Evolutionary conservation across 2,797 vertebrate genomes (phyloP), one percentile per base, ranked within the genome.

Genomic region (Smutsia temminckii): DNA sequence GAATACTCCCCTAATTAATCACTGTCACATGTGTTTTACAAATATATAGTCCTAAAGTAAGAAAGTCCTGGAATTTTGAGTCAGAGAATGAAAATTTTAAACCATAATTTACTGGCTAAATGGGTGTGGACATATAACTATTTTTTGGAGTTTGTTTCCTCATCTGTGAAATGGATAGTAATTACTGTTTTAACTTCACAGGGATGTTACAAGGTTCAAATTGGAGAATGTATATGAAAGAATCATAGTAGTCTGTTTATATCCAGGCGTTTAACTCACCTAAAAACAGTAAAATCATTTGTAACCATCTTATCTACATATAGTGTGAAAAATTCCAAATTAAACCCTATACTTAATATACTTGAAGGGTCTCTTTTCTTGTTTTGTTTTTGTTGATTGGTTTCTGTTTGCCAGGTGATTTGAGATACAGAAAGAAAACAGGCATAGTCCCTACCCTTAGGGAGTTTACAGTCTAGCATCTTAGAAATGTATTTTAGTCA

Each of bases 71-170:
- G 46, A 91, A 92, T 93, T 92, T 95, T 90, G 37, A 92, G 34
- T 85, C 20, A 85, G 37, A 42, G 27, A 75, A 66, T 91, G 34
- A 74, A 74, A 84, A 64, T 49, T 84, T 93, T 92, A 95, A 96
- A 37, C 40, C 25, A 21, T 88, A 13, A 85, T 93, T 95, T 93
- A 85, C 42, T 90, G 75, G 25, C 55, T 92, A 74, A 83, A 25
- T 95, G 37, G 81, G 18, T 83, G 96, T 85, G 66, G 34, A 75
- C 61, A 93, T 75, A 59, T 93, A 66, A 94, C 40, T 80, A 88
- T 66, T 88, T 95, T 95, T 78, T 61, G 23, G n/a, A 42, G 20
- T 87, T 85, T 95, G 55, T 94, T 96, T 97, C 51, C 8, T 96
- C 40, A 86, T 93, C 66, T 89, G 8, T 95, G 74, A 91, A 95